Evolutionary conservation across 2,113 vertebrate species (phyloP).

Genomic region (Peromyscus maniculatus): DNA sequence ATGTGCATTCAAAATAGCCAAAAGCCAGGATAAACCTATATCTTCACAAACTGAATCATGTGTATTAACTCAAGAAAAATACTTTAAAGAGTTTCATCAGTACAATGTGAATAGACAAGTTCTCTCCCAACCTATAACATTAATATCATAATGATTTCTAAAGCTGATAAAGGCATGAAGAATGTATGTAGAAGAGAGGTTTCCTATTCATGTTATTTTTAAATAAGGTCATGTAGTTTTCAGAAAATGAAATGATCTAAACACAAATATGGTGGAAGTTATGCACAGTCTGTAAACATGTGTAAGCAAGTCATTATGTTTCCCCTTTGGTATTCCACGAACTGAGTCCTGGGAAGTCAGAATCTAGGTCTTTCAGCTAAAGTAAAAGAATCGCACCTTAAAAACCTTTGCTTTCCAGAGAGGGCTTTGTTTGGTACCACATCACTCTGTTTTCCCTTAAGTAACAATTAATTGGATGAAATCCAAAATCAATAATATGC

Average conservation of each 20-base stretch:
- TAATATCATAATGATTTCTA: neutral
- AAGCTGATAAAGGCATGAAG: neutral
- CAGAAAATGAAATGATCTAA: neutral
- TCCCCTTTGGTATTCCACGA: neutral
- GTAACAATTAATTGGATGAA: slow-evolving; percentile 43
- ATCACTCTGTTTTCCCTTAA: neutral
- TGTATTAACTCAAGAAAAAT: neutral
- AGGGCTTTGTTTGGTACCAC: neutral
- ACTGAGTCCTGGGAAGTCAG: neutral
- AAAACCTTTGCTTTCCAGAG: neutral
- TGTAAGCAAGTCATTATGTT: neutral
- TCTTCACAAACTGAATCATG: neutral
- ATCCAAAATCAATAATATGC: neutral
- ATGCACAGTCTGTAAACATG: neutral
- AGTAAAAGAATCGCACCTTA: neutral
- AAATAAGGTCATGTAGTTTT: neutral
- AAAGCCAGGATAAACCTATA: neutral
- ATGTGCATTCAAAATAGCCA: neutral
- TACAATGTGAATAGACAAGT: neutral
- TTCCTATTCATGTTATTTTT: neutral
- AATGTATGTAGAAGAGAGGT: neutral
- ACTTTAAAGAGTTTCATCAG: neutral
- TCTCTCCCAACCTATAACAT: neutral
- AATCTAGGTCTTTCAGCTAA: neutral
- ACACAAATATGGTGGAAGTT: neutral